Evolutionary conservation across 2,113 vertebrate genomes (phyloP).

Genomic region (Strix aluco): DNA sequence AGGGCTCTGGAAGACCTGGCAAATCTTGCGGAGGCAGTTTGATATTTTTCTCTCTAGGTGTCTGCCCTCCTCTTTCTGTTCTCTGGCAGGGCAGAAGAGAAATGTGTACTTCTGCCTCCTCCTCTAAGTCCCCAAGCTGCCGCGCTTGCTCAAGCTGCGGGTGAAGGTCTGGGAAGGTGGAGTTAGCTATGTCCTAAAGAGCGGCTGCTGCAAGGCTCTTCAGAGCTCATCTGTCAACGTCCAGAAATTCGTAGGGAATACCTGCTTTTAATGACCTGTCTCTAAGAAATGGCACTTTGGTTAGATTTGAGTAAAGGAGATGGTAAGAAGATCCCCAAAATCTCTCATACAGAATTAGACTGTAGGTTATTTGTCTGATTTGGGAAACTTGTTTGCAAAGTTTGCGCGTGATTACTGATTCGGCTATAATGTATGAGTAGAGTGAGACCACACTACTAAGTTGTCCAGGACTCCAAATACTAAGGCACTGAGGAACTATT

Average conservation of each 20-base stretch:
- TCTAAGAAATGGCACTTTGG: not conserved
- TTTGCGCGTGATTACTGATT: not conserved
- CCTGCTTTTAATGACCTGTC: not conserved
- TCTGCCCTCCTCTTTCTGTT: not conserved
- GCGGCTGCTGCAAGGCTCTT: not conserved
- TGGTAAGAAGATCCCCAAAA: not conserved
- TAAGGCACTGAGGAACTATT: not conserved
- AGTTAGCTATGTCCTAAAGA: not conserved
- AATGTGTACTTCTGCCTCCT: not conserved
- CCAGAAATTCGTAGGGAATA: not conserved
- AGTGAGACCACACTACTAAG: not conserved
- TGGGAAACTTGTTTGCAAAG: not conserved
- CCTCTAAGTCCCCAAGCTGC: not conserved
- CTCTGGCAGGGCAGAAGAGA: not conserved
- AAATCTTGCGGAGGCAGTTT: not conserved
- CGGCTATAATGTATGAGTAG: not conserved
- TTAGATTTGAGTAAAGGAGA: not conserved
- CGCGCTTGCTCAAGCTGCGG: accelerated
- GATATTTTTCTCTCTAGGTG: not conserved
- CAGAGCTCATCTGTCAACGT: not conserved
- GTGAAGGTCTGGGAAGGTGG: not conserved
- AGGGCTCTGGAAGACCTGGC: not conserved
- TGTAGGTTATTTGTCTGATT: not conserved
- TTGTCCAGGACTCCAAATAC: not conserved
- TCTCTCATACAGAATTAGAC: not conserved